Evolutionary conservation across 2,113 vertebrate genomes (phyloP).

Genomic region (Larimichthys crocea): DNA sequence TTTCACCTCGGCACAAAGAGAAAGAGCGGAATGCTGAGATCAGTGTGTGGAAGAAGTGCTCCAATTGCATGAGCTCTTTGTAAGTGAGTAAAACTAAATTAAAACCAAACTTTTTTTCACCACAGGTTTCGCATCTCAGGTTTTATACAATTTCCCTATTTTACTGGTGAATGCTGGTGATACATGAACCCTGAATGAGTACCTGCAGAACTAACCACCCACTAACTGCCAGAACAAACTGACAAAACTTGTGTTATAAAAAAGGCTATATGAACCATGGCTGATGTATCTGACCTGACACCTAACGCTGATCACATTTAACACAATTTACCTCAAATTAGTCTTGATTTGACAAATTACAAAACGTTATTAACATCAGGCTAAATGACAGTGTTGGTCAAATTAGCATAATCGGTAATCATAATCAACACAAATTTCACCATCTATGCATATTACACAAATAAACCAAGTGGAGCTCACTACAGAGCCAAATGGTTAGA

Average conservation of each 20-base stretch:
- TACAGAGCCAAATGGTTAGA: no score
- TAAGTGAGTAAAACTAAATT: not conserved
- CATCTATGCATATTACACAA: no score
- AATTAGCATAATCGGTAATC: no score
- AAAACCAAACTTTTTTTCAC: not conserved
- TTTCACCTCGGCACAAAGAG: conserved; percentile 27
- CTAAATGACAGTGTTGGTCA: no score
- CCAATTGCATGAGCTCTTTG: not conserved
- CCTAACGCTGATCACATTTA: not conserved
- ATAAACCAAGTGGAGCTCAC: no score
- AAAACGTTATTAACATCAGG: not conserved
- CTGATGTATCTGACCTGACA: not conserved
- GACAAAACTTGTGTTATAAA: not conserved
- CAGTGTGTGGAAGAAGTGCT: not conserved
- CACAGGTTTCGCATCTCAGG: not conserved
- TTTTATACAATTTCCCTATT: not conserved
- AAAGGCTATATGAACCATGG: not conserved
- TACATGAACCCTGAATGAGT: not conserved
- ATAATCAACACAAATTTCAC: no score
- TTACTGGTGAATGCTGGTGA: not conserved
- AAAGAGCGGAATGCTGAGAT: conserved; percentile 27
- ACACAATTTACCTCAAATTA: not conserved
- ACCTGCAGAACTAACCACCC: not conserved
- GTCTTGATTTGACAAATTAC: not conserved
- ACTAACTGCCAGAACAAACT: not conserved